Conservation (phyloP, 2,797 vertebrate species). For the Craterocephalus amniculus region DNA sequence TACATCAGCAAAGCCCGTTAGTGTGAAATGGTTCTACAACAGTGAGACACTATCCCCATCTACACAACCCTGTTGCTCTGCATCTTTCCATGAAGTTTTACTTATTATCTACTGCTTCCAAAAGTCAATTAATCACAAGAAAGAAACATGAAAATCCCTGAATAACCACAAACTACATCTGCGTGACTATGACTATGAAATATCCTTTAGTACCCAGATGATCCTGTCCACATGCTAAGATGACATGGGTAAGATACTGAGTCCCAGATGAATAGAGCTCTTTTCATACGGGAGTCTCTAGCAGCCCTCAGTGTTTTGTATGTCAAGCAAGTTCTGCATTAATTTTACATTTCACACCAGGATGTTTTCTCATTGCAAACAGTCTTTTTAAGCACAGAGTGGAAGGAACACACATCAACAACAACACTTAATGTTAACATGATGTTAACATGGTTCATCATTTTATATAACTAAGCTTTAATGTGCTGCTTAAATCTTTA, state of each 20-base stretch:
- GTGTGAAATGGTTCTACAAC: conserved; percentile 17
- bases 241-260: background rate
- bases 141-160: background rate
- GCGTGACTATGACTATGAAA: background rate
- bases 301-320: background rate
- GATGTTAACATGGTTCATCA: background rate
- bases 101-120: background rate
- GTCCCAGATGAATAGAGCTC: background rate
- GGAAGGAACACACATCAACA: background rate
- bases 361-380: background rate
- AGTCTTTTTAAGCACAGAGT: background rate
- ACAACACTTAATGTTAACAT: background rate
- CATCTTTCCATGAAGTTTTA: conserved; percentile 19
- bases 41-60: conserved; percentile 30
- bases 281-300: background rate
- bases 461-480: background rate
- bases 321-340: too few species aligned
- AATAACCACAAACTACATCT: background rate
- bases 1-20: conserved; percentile 21
- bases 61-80: conserved; percentile 3
- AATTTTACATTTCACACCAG: background rate
- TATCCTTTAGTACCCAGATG: background rate
- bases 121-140: background rate
- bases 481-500: background rate
- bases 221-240: background rate